A percentile compares a stretch with the other conserved stretches of the same genome.
These are phyloP conservation scores for Gyps fulvus DNA, from an alignment of 2,113 vertebrate genomes.

Conservation along the genomic window DNA sequence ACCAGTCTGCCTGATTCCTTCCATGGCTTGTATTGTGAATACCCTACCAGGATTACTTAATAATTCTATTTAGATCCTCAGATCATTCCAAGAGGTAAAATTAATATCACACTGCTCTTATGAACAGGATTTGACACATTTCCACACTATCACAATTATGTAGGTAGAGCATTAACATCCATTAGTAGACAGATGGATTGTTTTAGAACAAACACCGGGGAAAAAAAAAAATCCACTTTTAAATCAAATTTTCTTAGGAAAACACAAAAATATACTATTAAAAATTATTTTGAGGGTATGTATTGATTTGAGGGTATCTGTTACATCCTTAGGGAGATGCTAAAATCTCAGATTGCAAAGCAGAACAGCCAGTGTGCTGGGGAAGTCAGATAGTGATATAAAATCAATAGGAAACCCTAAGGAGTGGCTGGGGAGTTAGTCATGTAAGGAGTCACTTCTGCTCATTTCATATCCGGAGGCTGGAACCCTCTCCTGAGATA, in stretches of 20 bases:
- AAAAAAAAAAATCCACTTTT: background rate
- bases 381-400: background rate
- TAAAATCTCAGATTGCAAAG: background rate
- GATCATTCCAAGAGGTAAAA: background rate
- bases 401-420: background rate
- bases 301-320: background rate
- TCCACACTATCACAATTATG: background rate
- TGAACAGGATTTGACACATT: background rate
- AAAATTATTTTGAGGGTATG: background rate
- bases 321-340: background rate
- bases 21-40: background rate
- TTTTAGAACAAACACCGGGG: background rate
- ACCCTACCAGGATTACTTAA: background rate
- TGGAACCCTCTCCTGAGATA: background rate
- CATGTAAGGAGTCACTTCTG: background rate
- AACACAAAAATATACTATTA: background rate
- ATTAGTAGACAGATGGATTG: background rate
- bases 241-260: background rate
- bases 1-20: background rate
- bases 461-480: background rate
- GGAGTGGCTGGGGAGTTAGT: background rate
- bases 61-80: background rate
- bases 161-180: background rate
- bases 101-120: background rate
- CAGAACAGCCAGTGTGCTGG: background rate